Percentiles rank a stretch among this genome's conserved stretches.
phyloP scores from a whole-genome alignment of 1,140 invertebrate species.

The Bicyclus anynana region DNA sequence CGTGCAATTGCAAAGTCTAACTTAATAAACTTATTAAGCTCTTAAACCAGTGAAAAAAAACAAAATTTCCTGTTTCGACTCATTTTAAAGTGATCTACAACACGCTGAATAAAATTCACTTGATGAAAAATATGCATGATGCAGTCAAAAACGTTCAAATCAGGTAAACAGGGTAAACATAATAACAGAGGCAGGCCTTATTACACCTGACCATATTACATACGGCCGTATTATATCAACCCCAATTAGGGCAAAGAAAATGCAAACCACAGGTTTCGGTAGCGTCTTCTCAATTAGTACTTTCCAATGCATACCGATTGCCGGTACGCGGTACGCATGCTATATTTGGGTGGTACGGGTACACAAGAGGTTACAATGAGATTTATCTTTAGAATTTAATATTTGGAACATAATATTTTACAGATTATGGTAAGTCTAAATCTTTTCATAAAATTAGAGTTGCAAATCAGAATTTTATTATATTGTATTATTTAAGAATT shows the following conservation, averaged over 20 bases:
- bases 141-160: background rate
- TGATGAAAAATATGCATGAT: background rate
- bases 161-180: background rate
- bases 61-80: too few relatives aligned
- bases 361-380: background rate
- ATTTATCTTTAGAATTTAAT: background rate
- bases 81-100: background rate
- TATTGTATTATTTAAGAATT: too few relatives aligned
- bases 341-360: background rate
- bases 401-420: too few relatives aligned
- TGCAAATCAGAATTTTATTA: too few relatives aligned
- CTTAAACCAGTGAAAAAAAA: too few relatives aligned
- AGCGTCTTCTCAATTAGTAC: constrained; percentile 10
- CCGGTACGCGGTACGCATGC: background rate
- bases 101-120: background rate
- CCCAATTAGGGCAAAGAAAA: constrained; percentile 4
- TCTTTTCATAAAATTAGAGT: too few relatives aligned
- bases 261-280: constrained; percentile 11
- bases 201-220: background rate
- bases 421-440: too few relatives aligned
- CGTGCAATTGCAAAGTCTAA: too few relatives aligned
- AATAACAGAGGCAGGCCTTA: background rate
- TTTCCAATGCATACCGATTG: constrained; percentile 11
- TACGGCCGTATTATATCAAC: background rate
- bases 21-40: too few relatives aligned